Base-by-base conservation (phyloP, 2,797 vertebrate species). In the Cercopithecus mitis region DNA sequence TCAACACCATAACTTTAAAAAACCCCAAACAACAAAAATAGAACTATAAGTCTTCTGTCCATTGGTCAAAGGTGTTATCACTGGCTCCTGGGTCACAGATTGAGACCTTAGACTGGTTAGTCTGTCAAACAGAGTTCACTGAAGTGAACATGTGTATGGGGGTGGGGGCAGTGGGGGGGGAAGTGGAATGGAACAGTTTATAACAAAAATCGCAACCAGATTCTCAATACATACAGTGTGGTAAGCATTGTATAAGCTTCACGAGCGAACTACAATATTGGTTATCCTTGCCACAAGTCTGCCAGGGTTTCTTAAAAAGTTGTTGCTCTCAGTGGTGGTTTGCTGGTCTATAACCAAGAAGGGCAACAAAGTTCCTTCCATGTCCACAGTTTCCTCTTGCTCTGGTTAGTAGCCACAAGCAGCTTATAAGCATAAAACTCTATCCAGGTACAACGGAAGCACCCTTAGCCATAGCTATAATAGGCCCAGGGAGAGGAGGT, bases 11-110 rank as follows among this genome's bases (percentile, higher is more conserved):
- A 91, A 47, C 77, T 64, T 84, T 11, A 17, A 70, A 81, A 41
- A 91, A 88, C 43, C 2, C 25, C 43, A 95, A 61, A 55, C 61
- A 33, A 88, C 47, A 67, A 93, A 97, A 97, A 93, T 72, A 95
- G 43, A 98, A 81, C 43, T 91, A 9, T 50, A 97, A 72, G 33
- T 76, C 70, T 91, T 83, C 36, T 39, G 7, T 52, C 73, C 61
- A 57, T 57, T 92, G 43, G 33, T 79, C 58, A 76, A 86, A 94
- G 72, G 70, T 93, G 20, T 50, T 96, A 87, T 80, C n/a, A 77
- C 10, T 77, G 79, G 30, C 50, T 90, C 47, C 81, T 96, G 24
- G 33, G 2, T 97, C 25, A 93, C 90, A 90, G 55, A 83, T 57
- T 84, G 92, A 88, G 73, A 88, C 41, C 10, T 17, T 2, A 87